A percentile compares a stretch with the other conserved stretches of the same genome.
phyloP scores from a whole-genome alignment of 1,140 invertebrate species.

The Atta cephalotes region DNA sequence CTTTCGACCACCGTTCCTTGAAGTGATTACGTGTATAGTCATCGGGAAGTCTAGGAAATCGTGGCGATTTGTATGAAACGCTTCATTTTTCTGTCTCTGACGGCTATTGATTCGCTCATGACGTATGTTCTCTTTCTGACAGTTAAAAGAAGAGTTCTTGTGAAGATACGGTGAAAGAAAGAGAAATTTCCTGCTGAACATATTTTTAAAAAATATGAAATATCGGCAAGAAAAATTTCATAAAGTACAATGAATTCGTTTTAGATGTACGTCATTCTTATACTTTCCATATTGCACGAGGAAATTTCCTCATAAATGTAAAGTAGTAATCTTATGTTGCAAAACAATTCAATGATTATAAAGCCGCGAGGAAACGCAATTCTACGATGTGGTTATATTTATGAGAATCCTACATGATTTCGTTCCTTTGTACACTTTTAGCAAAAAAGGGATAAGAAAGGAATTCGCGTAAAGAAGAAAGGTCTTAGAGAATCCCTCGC shows the following conservation, averaged over 20 bases:
- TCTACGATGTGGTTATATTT: not conserved
- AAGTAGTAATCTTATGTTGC: not conserved
- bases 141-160: not conserved
- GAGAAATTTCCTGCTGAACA: not conserved
- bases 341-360: not conserved
- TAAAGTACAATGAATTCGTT: not conserved
- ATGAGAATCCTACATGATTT: not conserved
- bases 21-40: constrained; percentile 33
- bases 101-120: not conserved
- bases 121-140: not conserved
- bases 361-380: constrained; percentile 1
- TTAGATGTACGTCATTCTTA: not conserved
- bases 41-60: constrained; percentile 12
- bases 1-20: constrained; percentile 35
- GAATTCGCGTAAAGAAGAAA: not conserved
- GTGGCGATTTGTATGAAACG: constrained; percentile 29
- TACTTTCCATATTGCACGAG: not conserved
- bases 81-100: constrained; percentile 20
- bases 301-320: not conserved
- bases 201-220: not conserved
- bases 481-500: not conserved
- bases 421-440: not conserved
- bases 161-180: not conserved
- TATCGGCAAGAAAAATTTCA: not conserved
- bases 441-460: no score